phyloP scores from a whole-genome alignment of 2,113 vertebrate genomes.

The Caranx ignobilis region DNA sequence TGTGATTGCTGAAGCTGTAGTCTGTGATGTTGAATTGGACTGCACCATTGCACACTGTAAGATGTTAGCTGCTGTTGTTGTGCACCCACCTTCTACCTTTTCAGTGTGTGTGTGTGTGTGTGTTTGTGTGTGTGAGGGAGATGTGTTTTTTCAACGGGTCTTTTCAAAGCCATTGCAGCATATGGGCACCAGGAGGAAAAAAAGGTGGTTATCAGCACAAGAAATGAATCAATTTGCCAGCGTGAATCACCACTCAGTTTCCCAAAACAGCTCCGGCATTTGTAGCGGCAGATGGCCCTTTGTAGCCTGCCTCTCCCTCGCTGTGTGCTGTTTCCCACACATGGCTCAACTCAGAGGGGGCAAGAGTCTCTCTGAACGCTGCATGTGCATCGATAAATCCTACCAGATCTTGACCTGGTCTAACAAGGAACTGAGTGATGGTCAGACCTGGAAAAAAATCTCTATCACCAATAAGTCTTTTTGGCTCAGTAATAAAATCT shows the following conservation, averaged over 20 bases:
- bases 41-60: constrained; percentile 2
- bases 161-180: constrained; percentile 53
- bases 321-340: constrained; percentile 38
- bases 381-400: constrained; percentile 46
- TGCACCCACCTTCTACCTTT: not conserved
- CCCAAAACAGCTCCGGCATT: constrained; percentile 61
- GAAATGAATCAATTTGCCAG: constrained; percentile 76
- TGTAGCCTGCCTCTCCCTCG: constrained; percentile 39
- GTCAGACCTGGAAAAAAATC: not conserved
- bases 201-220: constrained; percentile 63
- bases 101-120: too few relatives aligned
- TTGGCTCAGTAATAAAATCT: not conserved
- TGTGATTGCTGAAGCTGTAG: not conserved
- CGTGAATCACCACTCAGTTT: constrained; percentile 63
- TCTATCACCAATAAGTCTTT: not conserved
- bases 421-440: not conserved
- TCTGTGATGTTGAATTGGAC: constrained; percentile 30
- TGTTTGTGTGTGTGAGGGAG: not conserved
- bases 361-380: constrained; percentile 19
- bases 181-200: constrained; percentile 39
- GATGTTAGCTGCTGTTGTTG: constrained; percentile 7
- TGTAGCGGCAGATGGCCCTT: constrained; percentile 61
- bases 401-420: constrained; percentile 20
- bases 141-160: constrained; percentile 11
- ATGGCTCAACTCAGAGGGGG: constrained; percentile 13